Conservation (phyloP, 2,888 invertebrate genomes). For the Anaspis maculata region DNA sequence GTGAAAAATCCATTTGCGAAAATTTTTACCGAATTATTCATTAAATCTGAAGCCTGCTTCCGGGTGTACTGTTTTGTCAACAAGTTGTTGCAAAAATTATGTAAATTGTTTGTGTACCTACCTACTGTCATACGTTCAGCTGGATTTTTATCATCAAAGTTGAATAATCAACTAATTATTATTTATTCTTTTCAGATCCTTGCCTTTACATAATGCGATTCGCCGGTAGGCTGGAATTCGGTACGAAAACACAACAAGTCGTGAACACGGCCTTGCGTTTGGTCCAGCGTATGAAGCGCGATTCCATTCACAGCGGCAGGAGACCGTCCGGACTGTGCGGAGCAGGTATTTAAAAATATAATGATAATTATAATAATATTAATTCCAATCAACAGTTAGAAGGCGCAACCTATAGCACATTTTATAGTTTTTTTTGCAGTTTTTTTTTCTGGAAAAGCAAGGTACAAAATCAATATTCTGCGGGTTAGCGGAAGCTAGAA, state of each 20-base stretch:
- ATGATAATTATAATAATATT: not conserved
- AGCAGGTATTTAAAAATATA: slow-evolving; percentile 57
- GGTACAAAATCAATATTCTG: too few species aligned
- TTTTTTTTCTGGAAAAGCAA: too few species aligned
- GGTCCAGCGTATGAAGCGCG: slow-evolving; percentile 95
- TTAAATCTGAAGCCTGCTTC: too few species aligned
- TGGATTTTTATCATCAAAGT: too few species aligned
- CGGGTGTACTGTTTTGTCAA: too few species aligned
- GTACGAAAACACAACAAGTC: slow-evolving; percentile 88
- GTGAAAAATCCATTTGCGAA: too few species aligned
- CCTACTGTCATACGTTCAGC: too few species aligned
- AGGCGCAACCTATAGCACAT: not conserved
- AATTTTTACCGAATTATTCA: too few species aligned
- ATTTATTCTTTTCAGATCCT: slow-evolving; percentile 60
- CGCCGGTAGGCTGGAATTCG: slow-evolving; percentile 86
- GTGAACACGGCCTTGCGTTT: slow-evolving; percentile 89
- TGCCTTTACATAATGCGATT: slow-evolving; percentile 93
- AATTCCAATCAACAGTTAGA: not conserved
- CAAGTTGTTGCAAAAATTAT: too few species aligned
- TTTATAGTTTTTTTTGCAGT: too few species aligned
- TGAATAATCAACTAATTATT: not conserved
- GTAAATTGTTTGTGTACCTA: too few species aligned
- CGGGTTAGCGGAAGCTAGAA: too few species aligned
- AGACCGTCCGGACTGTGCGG: slow-evolving; percentile 96
- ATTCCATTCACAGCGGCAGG: slow-evolving; percentile 93